A percentile compares a stretch with the other conserved stretches of the same genome.
These are phyloP conservation scores for Heliconius sara DNA, from an alignment of 2,888 invertebrate genomes.

Conservation along the genomic window DNA sequence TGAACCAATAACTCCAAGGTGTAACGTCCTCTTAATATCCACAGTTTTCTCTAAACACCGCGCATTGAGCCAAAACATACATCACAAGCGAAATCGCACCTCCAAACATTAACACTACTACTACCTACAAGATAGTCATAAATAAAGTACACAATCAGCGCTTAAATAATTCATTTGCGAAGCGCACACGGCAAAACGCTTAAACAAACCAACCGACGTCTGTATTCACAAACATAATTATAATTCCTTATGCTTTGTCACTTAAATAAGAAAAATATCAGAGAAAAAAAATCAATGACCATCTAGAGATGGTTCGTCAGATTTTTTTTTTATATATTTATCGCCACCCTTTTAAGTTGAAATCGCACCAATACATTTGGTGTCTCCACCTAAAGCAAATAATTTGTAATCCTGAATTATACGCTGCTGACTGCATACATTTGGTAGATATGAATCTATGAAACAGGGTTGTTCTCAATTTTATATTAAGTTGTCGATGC, in stretches of 20 bases:
- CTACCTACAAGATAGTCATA: conserved; percentile 52
- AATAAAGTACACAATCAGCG: conserved; percentile 64
- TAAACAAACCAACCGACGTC: conserved; percentile 66
- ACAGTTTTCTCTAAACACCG: neutral
- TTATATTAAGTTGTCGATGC: conserved; percentile 52
- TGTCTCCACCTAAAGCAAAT: conserved; percentile 82
- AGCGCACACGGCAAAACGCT: conserved; percentile 60
- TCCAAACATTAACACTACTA: conserved; percentile 34
- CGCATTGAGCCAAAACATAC: neutral
- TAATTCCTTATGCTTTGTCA: conserved; percentile 69
- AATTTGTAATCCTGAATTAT: conserved; percentile 84
- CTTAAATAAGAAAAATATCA: conserved; percentile 70
- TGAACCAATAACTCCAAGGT: neutral
- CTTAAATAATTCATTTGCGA: conserved; percentile 74
- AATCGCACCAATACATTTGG: conserved; percentile 80
- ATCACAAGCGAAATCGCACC: conserved; percentile 23
- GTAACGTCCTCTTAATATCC: neutral
- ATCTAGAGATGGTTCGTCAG: conserved; percentile 72
- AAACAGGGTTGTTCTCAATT: conserved; percentile 64
- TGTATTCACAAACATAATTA: conserved; percentile 67
- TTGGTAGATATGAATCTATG: conserved; percentile 83
- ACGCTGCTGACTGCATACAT: conserved; percentile 83
- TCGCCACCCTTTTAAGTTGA: conserved; percentile 80
- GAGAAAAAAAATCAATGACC: conserved; percentile 58
- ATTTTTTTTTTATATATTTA: conserved; percentile 73